Evolutionary conservation across 2,113 vertebrate genomes (phyloP), one percentile per base, ranked within the genome.

Genomic region (Hippocampus zosterae): DNA sequence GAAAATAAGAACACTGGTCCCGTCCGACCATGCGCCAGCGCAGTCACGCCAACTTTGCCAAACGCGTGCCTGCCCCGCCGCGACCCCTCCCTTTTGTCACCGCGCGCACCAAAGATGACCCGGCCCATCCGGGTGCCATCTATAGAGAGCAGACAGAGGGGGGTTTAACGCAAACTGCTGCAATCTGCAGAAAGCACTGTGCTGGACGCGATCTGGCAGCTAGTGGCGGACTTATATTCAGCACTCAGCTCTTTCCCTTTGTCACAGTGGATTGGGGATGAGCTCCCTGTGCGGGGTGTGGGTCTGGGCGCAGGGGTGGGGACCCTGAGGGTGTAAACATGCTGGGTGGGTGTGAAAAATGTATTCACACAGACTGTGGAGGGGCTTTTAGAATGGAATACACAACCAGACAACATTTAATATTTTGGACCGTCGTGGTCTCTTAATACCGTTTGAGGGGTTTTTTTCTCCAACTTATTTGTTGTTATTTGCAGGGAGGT

Each of bases 241-340:
- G 78, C 72, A 27, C 86, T 92, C 90, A 91, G 89, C 91, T 89
- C 75, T 92, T 91, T 92, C 87, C 74, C 81, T 92, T 91, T 92
- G 90, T 92, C 83, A 85, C 2, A 25, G 76, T 70, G 89, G 87
- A 88, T 88, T 89, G 85, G 81, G 81, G 87, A 78, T 85, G 82
- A 87, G 80, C 85, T 82, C 77, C 84, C 50, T 72, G 46, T 72
- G 68, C 61, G 81, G 79, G 70, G 81, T 76, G 65, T 74, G 73
- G 77, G 77, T 40, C 40, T 41, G 71, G 64, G 62, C 65, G 64
- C 53, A 18, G 69, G 73, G 76, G 78, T 19, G 78, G 73, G 77
- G 77, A 33, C 65, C 63, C 50, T 15, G 69, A n/a, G 73, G 76
- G 77, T 18, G 79, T 85, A 87, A 87, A 89, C 81, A 88, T 71